Evolutionary conservation across 2,888 invertebrate species (phyloP).

Genomic region (Vanessa cardui): DNA sequence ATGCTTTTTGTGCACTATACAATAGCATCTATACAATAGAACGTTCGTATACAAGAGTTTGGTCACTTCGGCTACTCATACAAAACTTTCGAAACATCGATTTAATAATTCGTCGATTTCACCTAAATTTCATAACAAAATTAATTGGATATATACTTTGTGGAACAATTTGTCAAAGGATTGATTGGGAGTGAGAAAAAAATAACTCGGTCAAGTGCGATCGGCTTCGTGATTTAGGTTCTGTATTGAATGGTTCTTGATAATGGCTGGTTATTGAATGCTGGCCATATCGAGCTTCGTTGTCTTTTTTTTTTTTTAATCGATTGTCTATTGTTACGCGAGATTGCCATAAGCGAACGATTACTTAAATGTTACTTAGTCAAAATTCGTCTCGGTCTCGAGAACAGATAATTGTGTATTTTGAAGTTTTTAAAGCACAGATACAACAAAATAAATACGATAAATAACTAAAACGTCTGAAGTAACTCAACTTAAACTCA

Average conservation of each 20-base stretch:
- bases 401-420: no score
- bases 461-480: no score
- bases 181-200: slow-evolving; percentile 48
- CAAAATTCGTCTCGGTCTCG: slow-evolving; percentile 13
- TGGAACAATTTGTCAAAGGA: slow-evolving; percentile 50
- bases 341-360: slow-evolving; percentile 21
- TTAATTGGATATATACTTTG: slow-evolving; percentile 71
- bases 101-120: slow-evolving; percentile 77
- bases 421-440: no score
- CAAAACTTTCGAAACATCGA: slow-evolving; percentile 63
- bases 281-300: no score
- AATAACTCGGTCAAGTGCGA: slow-evolving; percentile 51
- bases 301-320: slow-evolving; percentile 13
- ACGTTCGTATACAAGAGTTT: slow-evolving; percentile 24
- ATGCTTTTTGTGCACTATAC: slow-evolving; percentile 62
- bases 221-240: slow-evolving; percentile 33
- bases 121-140: slow-evolving; percentile 72
- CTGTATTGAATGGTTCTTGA: slow-evolving; percentile 14
- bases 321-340: slow-evolving; percentile 28
- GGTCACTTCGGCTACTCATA: slow-evolving; percentile 51
- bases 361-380: slow-evolving; percentile 20
- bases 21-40: slow-evolving; percentile 61
- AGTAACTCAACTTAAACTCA: no score
- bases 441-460: no score
- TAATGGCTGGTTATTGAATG: neutral